These are phyloP conservation scores for Chymomyza caudatula DNA, from an alignment of 2,888 invertebrate genomes.

Conservation along the genomic window DNA sequence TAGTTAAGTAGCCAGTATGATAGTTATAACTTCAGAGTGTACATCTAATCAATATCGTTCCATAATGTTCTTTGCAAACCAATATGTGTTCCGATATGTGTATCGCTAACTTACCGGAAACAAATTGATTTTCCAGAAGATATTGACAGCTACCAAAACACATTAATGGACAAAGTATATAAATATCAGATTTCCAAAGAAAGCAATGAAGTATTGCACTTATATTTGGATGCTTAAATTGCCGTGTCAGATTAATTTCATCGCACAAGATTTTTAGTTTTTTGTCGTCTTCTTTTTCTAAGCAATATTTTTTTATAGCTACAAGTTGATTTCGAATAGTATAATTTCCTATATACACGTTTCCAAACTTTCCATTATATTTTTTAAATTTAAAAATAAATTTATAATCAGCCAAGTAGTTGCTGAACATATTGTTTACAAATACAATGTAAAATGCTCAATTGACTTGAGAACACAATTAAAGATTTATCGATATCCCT, in stretches of 20 bases:
- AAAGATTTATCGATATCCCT: too few relatives aligned
- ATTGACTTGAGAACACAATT: neutral
- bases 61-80: too few relatives aligned
- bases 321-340: conserved; percentile 83
- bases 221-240: conserved; percentile 88
- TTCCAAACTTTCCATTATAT: conserved; percentile 81
- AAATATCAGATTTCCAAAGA: conserved; percentile 87
- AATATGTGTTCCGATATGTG: neutral
- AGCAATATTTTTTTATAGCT: conserved; percentile 86
- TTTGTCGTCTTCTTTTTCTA: conserved; percentile 82
- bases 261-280: conserved; percentile 82
- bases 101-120: conserved; percentile 53
- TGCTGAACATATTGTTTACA: conserved; percentile 79
- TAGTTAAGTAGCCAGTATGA: too few relatives aligned
- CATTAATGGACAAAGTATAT: conserved; percentile 90
- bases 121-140: conserved; percentile 87
- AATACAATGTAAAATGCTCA: neutral
- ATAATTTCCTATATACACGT: conserved; percentile 85
- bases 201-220: conserved; percentile 87
- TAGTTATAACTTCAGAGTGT: too few relatives aligned
- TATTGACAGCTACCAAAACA: conserved; percentile 90
- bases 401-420: conserved; percentile 83
- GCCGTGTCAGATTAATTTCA: conserved; percentile 87
- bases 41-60: too few relatives aligned
- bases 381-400: conserved; percentile 83